phyloP scores from a whole-genome alignment of 2,113 vertebrate genomes.

The Tragulus kanchil region DNA sequence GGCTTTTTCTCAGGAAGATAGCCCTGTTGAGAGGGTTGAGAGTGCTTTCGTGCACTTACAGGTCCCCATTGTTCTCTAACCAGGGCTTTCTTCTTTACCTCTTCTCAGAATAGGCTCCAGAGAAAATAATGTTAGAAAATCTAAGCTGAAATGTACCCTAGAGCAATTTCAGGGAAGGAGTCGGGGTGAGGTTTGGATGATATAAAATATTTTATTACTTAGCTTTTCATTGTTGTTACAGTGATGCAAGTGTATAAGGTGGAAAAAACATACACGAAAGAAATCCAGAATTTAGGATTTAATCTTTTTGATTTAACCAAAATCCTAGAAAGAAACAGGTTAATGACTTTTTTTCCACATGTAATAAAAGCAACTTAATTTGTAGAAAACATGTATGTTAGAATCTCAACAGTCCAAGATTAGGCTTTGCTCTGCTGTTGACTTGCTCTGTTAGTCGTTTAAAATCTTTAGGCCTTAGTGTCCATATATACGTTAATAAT shows the following conservation, averaged over 20 bases:
- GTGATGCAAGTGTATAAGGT: background rate
- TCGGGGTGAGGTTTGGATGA: constrained; percentile 23
- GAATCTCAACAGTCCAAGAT: background rate
- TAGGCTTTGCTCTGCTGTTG: background rate
- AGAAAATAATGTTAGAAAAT: constrained; percentile 68
- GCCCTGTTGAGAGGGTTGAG: constrained; percentile 11
- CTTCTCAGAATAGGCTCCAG: constrained; percentile 38
- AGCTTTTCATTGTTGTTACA: constrained; percentile 46
- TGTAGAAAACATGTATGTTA: constrained; percentile 24
- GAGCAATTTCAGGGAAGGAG: constrained; percentile 47
- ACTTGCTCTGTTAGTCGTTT: constrained; percentile 32
- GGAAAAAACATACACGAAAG: constrained; percentile 31
- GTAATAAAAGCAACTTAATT: constrained; percentile 29
- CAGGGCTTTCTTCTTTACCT: constrained; percentile 56
- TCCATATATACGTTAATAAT: background rate
- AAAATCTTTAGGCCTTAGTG: constrained; percentile 7
- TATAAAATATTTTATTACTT: constrained; percentile 61
- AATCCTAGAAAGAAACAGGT: constrained; percentile 3
- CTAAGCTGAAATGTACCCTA: constrained; percentile 47
- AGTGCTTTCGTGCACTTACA: constrained; percentile 30
- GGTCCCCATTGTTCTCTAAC: constrained; percentile 38
- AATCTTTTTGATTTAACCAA: background rate
- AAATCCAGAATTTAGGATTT: background rate
- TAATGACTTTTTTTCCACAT: constrained; percentile 40
- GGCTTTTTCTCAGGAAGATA: constrained; percentile 43